Conservation (phyloP, 2,888 invertebrate species). For the Volucella bombylans region DNA sequence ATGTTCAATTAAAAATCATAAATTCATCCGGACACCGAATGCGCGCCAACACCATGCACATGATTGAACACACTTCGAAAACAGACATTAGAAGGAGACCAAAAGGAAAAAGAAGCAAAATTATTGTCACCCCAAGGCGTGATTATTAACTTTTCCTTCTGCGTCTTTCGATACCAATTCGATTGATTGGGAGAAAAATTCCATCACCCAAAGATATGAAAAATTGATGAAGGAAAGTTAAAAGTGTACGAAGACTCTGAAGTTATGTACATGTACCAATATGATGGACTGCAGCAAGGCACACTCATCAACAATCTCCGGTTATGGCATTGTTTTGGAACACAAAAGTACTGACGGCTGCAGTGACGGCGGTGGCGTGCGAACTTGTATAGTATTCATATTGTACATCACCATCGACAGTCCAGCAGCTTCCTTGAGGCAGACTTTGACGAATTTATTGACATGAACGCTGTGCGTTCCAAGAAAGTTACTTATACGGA, state of each 20-base stretch:
- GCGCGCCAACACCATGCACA: conserved; percentile 46
- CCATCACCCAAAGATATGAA: conserved; percentile 71
- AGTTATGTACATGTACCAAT: conserved; percentile 8
- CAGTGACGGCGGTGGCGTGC: conserved; percentile 42
- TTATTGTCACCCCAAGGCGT: conserved; percentile 69
- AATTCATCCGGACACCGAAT: conserved; percentile 59
- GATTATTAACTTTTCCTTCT: conserved; percentile 64
- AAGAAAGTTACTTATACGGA: conserved; percentile 48
- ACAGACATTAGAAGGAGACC: conserved; percentile 48
- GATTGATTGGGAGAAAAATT: conserved; percentile 65
- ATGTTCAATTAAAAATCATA: conserved; percentile 72
- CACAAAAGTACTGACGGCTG: conserved; percentile 29
- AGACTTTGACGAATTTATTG: conserved; percentile 73
- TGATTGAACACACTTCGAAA: conserved; percentile 41
- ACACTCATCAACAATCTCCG: conserved; percentile 50
- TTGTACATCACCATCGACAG: conserved; percentile 12
- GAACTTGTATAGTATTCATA: conserved; percentile 41
- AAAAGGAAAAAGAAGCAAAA: conserved; percentile 47
- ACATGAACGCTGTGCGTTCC: conserved; percentile 38
- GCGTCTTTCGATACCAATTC: conserved; percentile 46
- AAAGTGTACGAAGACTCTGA: conserved; percentile 23
- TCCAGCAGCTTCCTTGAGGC: conserved; percentile 47
- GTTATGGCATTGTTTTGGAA: conserved; percentile 54
- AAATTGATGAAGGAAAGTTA: conserved; percentile 71
- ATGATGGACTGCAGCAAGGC: conserved; percentile 15